phyloP scores from a whole-genome alignment of 2,113 vertebrate species.

The Falco punctatus region DNA sequence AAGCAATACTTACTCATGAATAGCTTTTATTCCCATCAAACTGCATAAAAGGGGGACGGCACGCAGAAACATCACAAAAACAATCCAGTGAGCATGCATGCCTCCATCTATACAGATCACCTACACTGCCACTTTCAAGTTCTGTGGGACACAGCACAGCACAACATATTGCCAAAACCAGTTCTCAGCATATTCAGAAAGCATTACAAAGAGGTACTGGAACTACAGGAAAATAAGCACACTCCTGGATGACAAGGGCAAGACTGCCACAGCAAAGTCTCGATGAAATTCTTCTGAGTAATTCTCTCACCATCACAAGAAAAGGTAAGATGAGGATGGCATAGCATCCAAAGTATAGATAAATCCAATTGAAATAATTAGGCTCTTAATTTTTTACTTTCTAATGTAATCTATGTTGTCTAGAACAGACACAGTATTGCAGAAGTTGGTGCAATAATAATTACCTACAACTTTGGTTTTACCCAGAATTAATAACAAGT shows the following conservation, averaged over 20 bases:
- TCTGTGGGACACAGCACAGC: not conserved
- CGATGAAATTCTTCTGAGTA: constrained; percentile 20
- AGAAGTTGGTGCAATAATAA: constrained; percentile 48
- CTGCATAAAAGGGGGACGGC: not conserved
- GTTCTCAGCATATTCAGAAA: not conserved
- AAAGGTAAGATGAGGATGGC: not conserved
- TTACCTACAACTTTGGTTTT: constrained; percentile 29
- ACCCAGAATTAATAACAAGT: constrained; percentile 28
- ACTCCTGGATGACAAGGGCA: not conserved
- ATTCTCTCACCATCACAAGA: not conserved
- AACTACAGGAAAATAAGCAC: not conserved
- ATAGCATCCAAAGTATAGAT: not conserved
- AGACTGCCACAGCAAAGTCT: not conserved
- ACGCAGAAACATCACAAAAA: not conserved
- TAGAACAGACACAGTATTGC: constrained; percentile 18
- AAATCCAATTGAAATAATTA: constrained; percentile 43
- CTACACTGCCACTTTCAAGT: not conserved
- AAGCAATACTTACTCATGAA: not conserved
- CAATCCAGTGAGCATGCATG: accelerated
- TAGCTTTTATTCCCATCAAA: not conserved
- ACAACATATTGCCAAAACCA: not conserved
- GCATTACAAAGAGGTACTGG: not conserved
- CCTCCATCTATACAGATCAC: accelerated
- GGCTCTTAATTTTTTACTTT: constrained; percentile 42
- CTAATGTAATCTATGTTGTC: constrained; percentile 31